phyloP scores from a whole-genome alignment of 2,888 invertebrate genomes.

The Dexiosoma caninum region DNA sequence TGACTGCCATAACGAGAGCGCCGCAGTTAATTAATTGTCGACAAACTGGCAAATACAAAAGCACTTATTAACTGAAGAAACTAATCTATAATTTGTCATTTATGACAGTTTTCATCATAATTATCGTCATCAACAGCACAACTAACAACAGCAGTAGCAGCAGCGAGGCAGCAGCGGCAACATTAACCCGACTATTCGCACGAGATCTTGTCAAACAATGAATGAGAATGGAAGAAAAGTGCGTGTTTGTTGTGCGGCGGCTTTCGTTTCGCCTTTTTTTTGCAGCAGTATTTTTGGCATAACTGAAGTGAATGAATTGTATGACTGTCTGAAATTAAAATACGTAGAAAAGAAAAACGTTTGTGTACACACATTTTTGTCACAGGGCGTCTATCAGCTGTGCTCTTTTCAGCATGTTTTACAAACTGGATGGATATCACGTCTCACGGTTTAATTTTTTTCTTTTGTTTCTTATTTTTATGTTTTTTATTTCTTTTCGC shows the following conservation, averaged over 20 bases:
- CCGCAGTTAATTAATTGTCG: slow-evolving; percentile 51
- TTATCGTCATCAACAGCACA: slow-evolving; percentile 37
- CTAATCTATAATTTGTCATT: slow-evolving; percentile 58
- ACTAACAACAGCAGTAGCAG: not conserved
- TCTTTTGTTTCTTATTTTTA: not conserved
- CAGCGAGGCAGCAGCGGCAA: not conserved
- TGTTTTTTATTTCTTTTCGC: not conserved
- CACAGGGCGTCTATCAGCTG: slow-evolving; percentile 58
- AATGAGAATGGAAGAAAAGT: slow-evolving; percentile 41
- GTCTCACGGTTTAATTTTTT: not conserved
- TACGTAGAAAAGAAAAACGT: not conserved
- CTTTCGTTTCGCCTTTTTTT: not conserved
- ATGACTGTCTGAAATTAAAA: not conserved
- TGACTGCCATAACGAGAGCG: slow-evolving; percentile 40
- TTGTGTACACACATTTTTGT: slow-evolving; percentile 50
- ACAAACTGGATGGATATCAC: slow-evolving; percentile 56
- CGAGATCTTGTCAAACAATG: slow-evolving; percentile 19
- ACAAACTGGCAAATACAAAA: slow-evolving; percentile 39
- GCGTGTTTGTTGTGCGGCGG: slow-evolving; percentile 4
- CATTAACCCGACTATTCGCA: not conserved
- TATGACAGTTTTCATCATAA: slow-evolving; percentile 60
- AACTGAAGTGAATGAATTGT: slow-evolving; percentile 41
- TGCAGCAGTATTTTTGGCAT: not conserved
- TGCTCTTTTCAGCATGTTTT: slow-evolving; percentile 38
- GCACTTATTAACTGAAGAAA: slow-evolving; percentile 16